Evolutionary conservation across 2,797 vertebrate species (phyloP), one percentile per base, ranked within the genome.

Genomic region (Typhlichthys eigenmanni): DNA sequence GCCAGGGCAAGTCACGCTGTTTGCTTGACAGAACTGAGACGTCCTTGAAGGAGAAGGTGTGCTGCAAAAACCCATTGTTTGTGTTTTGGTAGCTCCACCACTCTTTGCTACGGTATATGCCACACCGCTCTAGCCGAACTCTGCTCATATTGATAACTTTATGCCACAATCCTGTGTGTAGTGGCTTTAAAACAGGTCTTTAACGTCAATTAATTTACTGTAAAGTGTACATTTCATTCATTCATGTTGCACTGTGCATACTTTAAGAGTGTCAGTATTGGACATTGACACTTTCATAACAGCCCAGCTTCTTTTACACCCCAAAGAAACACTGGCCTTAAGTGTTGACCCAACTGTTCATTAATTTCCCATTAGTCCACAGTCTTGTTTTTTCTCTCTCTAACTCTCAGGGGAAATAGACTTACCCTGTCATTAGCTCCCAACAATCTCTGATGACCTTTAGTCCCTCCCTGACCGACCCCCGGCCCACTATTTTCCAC

Each of bases 281-380:
- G 59, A 57, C 49, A 13, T 69, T 72, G 68, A 85, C 71, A 78
- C 78, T 75, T 79, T 58, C 64, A 67, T 75, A 83, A 82, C 80
- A 5, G 51, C 53, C 47, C 14, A 72, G 51, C 57, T 58, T 60
- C 60, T 12, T 55, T 50, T 24, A 53, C 63, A 66, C 72, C 74
- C 76, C 66, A 65, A 47, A 82, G 60, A 73, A 61, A 78, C 57
- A 46, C 67, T 62, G 53, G 71, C 65, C 34, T 48, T 17, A 81
- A 82, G 56, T 74, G 67, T 76, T 66, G 65, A 60, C 19, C 4
- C 2, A 62, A 74, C 79, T 81, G 61, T 87, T 88, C 81, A 89
- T 89, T 81, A 78, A 85, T 86, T 85, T 82, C 73, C 72, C 81
- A 86, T 88, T 79, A 86, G 81, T 86, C 85, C 74, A 77, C 77